A percentile compares a stretch with the other conserved stretches of the same genome.
Conservation (phyloP, 2,113 vertebrate genomes). For the Hystrix brachyura region DNA sequence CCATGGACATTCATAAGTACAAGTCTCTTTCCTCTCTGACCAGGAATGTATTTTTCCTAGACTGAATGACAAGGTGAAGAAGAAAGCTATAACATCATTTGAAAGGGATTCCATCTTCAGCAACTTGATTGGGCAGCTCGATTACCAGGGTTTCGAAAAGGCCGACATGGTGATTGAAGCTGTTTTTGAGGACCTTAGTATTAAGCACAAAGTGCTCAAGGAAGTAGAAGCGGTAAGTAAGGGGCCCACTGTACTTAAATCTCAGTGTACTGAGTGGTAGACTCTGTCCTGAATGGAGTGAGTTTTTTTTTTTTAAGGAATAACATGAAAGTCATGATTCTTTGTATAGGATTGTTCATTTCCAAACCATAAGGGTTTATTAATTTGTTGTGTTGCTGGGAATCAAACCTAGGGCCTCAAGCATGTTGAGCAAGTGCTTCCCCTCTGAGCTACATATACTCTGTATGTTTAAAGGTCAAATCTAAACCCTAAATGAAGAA, state of each 20-base stretch:
- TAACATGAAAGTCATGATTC: neutral
- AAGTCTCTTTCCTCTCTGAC: slow-evolving; percentile 47
- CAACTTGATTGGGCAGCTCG: slow-evolving; percentile 91
- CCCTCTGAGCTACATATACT: neutral
- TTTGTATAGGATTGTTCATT: neutral
- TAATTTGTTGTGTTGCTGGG: no score
- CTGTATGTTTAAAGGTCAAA: slow-evolving; percentile 9
- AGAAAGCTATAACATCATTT: slow-evolving; percentile 94
- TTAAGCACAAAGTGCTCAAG: slow-evolving; percentile 96
- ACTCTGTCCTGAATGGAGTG: neutral
- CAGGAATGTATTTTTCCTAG: slow-evolving; percentile 84
- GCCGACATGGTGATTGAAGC: slow-evolving; percentile 98
- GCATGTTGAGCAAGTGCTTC: neutral
- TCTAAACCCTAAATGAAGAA: slow-evolving; percentile 25
- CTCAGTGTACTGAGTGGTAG: no score
- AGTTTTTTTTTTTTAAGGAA: neutral
- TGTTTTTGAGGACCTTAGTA: slow-evolving; percentile 95
- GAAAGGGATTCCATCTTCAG: slow-evolving; percentile 95
- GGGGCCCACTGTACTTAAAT: neutral
- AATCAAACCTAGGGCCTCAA: neutral
- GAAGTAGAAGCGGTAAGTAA: slow-evolving; percentile 96
- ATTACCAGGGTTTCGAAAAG: slow-evolving; percentile 94
- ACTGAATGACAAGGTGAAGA: slow-evolving; percentile 95
- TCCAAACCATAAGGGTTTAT: neutral
- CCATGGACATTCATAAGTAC: neutral